These are phyloP conservation scores for Drosophila sordidapex DNA, from an alignment of 2,888 invertebrate genomes.

Conservation along the genomic window DNA sequence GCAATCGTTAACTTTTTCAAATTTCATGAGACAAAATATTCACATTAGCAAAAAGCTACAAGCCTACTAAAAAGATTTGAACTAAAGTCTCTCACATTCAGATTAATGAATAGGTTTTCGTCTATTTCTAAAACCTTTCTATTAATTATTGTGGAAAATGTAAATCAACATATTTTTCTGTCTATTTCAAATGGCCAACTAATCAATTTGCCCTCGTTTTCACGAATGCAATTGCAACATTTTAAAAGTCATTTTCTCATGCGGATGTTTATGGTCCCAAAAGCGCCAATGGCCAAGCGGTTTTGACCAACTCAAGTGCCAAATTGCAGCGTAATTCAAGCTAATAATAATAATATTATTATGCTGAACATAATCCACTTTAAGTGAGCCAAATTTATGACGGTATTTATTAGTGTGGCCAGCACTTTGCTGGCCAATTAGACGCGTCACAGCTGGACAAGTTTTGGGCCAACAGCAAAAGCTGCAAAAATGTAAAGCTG, in stretches of 20 bases:
- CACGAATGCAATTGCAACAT: constrained; percentile 10
- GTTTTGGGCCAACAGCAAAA: constrained; percentile 29
- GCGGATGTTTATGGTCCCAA: constrained; percentile 20
- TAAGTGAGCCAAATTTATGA: constrained; percentile 53
- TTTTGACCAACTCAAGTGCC: constrained; percentile 6
- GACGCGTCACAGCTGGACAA: constrained; percentile 52
- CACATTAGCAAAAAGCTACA: not conserved
- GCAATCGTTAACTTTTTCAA: not conserved
- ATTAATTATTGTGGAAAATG: not conserved
- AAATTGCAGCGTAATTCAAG: constrained; percentile 42
- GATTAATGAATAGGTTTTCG: not conserved
- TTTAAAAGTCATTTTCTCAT: constrained; percentile 24
- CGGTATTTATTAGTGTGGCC: constrained; percentile 55
- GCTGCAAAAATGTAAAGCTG: constrained; percentile 10
- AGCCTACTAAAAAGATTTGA: not conserved
- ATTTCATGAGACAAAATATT: not conserved
- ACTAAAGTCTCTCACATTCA: not conserved
- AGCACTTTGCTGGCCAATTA: constrained; percentile 70
- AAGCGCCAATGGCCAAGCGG: constrained; percentile 21
- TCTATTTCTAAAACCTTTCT: not conserved
- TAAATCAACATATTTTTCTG: not conserved
- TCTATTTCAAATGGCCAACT: not conserved
- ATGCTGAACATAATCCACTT: constrained; percentile 40
- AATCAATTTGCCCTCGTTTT: constrained; percentile 3
- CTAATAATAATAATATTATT: constrained; percentile 39